Conservation (phyloP, 2,888 invertebrate species). For the Chalcis sispes region DNA sequence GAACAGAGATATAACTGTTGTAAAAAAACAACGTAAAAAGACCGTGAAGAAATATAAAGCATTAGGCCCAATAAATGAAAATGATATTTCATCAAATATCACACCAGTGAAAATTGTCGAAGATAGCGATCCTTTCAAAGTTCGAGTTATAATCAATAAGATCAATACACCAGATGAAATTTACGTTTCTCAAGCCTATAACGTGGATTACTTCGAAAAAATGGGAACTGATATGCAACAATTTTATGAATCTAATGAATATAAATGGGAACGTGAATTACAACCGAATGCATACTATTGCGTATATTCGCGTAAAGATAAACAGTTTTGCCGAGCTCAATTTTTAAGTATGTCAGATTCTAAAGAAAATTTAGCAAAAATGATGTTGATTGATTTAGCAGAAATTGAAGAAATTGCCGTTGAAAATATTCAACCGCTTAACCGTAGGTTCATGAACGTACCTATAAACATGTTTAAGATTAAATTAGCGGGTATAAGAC, state of each 20-base stretch:
- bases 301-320: conserved; percentile 76
- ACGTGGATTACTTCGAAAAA: conserved; percentile 76
- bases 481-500: conserved; percentile 83
- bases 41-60: not conserved
- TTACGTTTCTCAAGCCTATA: conserved; percentile 79
- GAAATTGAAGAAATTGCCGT: conserved; percentile 77
- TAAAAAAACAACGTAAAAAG: conserved; percentile 3
- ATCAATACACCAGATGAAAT: conserved; percentile 80
- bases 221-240: conserved; percentile 79
- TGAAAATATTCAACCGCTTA: conserved; percentile 77
- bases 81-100: not conserved
- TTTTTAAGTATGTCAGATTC: conserved; percentile 74
- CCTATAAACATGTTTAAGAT: conserved; percentile 82
- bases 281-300: conserved; percentile 77
- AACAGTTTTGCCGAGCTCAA: conserved; percentile 82
- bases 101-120: not conserved
- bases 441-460: conserved; percentile 77
- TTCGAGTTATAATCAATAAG: conserved; percentile 77
- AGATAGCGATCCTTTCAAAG: conserved; percentile 74
- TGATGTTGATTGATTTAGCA: conserved; percentile 84
- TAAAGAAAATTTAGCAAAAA: conserved; percentile 73
- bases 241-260: conserved; percentile 72
- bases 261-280: not conserved
- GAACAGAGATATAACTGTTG: conserved; percentile 15
- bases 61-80: not conserved